These are phyloP conservation scores for Lasioglossum albipes DNA, from an alignment of 1,140 invertebrate genomes.

Conservation along the genomic window DNA sequence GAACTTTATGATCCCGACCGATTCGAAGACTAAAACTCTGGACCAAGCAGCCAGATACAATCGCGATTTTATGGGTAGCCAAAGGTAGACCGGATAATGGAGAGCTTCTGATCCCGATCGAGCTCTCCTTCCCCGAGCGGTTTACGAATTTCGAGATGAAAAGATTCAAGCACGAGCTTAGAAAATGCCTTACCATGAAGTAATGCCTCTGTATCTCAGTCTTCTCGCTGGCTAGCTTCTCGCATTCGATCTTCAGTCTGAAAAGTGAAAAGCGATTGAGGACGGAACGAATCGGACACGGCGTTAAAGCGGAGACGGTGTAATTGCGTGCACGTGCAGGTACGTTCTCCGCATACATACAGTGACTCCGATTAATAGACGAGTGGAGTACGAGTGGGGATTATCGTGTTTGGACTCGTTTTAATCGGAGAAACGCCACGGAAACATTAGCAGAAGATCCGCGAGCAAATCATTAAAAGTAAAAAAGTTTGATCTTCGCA, in stretches of 20 bases:
- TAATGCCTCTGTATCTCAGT: constrained; percentile 98
- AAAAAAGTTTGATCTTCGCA: too few species aligned
- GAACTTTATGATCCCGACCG: background rate
- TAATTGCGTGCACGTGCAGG: background rate
- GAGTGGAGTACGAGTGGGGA: too few species aligned
- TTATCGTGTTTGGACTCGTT: too few species aligned
- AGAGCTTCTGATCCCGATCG: background rate
- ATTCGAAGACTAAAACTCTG: background rate
- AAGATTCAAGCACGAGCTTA: constrained; percentile 61
- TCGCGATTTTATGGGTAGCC: background rate
- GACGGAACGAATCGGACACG: constrained; percentile 3
- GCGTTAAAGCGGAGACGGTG: constrained; percentile 25
- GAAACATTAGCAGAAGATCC: too few species aligned
- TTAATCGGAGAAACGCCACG: too few species aligned
- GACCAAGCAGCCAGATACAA: background rate
- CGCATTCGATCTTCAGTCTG: constrained; percentile 91
- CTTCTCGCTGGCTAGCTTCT: constrained; percentile 97
- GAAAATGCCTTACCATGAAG: constrained; percentile 91
- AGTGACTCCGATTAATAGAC: too few species aligned
- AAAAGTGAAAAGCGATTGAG: constrained; percentile 62
- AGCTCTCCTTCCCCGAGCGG: background rate
- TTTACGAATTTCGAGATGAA: constrained; percentile 32
- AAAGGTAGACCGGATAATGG: background rate
- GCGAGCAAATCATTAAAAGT: too few species aligned
- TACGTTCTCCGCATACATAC: background rate